These are phyloP conservation scores for Rostratula benghalensis DNA, from an alignment of 2,113 vertebrate species.

Conservation along the genomic window DNA sequence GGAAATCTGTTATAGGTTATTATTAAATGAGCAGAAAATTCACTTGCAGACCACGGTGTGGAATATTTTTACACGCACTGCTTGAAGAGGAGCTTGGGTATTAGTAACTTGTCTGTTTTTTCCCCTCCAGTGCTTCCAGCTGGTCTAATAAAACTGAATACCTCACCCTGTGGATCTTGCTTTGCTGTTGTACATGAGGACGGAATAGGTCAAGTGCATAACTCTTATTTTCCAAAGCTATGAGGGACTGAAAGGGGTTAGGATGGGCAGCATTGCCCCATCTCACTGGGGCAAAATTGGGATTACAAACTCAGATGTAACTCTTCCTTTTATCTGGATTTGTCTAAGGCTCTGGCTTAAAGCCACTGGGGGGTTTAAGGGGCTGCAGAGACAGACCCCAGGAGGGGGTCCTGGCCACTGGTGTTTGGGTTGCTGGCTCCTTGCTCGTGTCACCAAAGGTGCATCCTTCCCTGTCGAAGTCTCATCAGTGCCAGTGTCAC, in stretches of 20 bases:
- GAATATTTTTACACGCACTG: background rate
- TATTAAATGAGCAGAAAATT: background rate
- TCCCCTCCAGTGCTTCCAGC: background rate
- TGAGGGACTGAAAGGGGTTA: background rate
- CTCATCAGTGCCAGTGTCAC: background rate
- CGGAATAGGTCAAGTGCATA: background rate
- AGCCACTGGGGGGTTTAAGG: background rate
- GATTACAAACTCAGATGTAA: background rate
- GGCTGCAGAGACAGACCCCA: background rate
- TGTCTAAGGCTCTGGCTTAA: background rate
- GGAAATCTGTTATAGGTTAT: background rate
- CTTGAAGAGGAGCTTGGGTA: background rate
- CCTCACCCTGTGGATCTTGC: background rate
- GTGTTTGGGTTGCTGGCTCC: background rate
- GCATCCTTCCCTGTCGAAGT: accelerated
- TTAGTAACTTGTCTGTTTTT: background rate
- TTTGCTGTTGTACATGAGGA: background rate
- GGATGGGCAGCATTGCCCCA: background rate
- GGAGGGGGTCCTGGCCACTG: background rate
- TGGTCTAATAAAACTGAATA: background rate
- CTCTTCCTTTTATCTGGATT: background rate
- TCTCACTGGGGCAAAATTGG: background rate
- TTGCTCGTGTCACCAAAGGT: accelerated
- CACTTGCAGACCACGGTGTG: background rate
- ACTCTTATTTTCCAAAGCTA: background rate